These are phyloP conservation scores for Alsophila aescularia DNA, from an alignment of 2,888 invertebrate genomes.

Conservation along the genomic window DNA sequence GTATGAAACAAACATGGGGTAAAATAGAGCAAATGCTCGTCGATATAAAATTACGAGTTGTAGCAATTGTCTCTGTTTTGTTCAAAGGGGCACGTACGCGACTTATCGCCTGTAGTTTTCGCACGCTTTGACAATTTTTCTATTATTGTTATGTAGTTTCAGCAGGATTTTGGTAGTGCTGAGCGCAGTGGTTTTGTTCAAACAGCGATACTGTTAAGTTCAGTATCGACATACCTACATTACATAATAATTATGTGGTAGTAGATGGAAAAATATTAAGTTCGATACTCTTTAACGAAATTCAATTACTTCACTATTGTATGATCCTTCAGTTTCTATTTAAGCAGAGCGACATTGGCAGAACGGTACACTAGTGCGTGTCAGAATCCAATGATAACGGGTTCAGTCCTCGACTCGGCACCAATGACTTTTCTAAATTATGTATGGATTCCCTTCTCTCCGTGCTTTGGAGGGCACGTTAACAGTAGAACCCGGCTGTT, in stretches of 20 bases:
- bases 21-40: conserved; percentile 66
- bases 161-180: conserved; percentile 36
- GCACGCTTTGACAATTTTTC: conserved; percentile 47
- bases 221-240: not conserved
- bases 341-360: no score
- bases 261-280: not conserved
- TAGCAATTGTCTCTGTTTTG: conserved; percentile 69
- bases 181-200: conserved; percentile 10
- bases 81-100: conserved; percentile 65
- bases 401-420: no score
- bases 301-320: not conserved
- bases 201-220: not conserved
- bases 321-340: no score
- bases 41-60: conserved; percentile 74
- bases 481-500: no score
- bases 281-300: not conserved
- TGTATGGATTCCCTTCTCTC: no score
- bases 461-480: no score
- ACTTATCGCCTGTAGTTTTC: conserved; percentile 62
- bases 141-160: conserved; percentile 50
- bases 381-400: no score
- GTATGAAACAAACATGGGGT: conserved; percentile 72
- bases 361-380: no score
- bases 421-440: no score
- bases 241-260: no score